Evolutionary conservation across 2,888 invertebrate genomes (phyloP).

Genomic region (Melinaea marsaeus): DNA sequence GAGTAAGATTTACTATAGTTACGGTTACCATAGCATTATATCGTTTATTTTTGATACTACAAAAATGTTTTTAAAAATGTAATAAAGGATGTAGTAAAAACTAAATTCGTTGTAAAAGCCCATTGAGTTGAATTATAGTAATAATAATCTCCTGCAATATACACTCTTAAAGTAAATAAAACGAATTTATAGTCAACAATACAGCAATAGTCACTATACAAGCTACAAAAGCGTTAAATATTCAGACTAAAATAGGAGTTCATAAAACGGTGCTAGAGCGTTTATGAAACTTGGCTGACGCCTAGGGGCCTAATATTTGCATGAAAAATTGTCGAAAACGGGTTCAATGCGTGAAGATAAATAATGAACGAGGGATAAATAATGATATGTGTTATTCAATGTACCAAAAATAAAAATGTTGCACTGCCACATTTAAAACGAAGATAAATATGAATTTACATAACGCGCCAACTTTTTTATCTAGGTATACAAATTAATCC

Average conservation of each 20-base stretch:
- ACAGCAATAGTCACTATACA: constrained; percentile 23
- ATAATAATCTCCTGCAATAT: constrained; percentile 18
- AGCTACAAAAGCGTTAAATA: constrained; percentile 25
- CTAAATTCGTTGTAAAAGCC: neutral
- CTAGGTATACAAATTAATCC: too few species aligned
- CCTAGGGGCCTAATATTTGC: constrained; percentile 51
- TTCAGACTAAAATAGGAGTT: constrained; percentile 32
- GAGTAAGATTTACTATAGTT: too few species aligned
- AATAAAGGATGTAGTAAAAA: too few species aligned
- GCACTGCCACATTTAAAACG: too few species aligned
- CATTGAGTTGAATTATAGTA: constrained; percentile 2
- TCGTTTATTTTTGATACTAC: too few species aligned
- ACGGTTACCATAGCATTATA: too few species aligned
- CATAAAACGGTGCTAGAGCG: constrained; percentile 33
- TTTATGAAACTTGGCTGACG: constrained; percentile 36
- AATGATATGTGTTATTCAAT: too few species aligned
- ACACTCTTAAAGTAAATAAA: constrained; percentile 20
- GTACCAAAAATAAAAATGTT: too few species aligned
- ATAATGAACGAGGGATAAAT: constrained; percentile 51
- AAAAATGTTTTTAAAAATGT: too few species aligned
- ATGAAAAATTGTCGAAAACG: constrained; percentile 57
- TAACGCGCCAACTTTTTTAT: too few species aligned
- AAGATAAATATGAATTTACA: too few species aligned
- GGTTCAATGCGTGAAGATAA: constrained; percentile 61
- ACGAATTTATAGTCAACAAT: constrained; percentile 27